phyloP scores from a whole-genome alignment of 1,140 invertebrate species.

The Drosophila ohnishii region DNA sequence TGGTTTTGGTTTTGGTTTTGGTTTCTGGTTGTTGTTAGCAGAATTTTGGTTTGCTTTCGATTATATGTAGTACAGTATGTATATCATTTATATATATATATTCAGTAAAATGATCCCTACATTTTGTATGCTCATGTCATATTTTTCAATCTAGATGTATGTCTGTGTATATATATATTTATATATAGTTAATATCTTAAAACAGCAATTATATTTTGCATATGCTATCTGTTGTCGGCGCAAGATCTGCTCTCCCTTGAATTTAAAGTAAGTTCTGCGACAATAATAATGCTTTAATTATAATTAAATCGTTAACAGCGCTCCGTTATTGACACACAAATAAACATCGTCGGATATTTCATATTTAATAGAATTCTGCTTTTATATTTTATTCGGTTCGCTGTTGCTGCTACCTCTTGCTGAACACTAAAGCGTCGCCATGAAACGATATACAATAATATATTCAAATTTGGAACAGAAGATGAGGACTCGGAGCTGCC shows the following conservation, averaged over 20 bases:
- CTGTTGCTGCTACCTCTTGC: constrained; percentile 44
- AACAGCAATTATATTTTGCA: constrained; percentile 62
- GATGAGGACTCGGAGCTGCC: constrained; percentile 58
- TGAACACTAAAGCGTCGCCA: constrained; percentile 74
- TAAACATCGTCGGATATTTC: constrained; percentile 60
- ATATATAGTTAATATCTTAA: constrained; percentile 71
- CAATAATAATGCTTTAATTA: constrained; percentile 64
- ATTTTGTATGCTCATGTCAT: constrained; percentile 81
- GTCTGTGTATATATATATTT: constrained; percentile 64
- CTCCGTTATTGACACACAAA: constrained; percentile 68
- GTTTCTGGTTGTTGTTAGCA: constrained; percentile 51
- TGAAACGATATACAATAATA: constrained; percentile 48
- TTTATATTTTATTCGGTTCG: constrained; percentile 16
- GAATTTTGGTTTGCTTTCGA: constrained; percentile 56
- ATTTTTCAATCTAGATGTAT: constrained; percentile 72
- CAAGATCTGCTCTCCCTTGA: constrained; percentile 46
- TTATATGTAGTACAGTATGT: constrained; percentile 67
- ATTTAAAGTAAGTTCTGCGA: constrained; percentile 81
- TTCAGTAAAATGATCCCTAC: constrained; percentile 82
- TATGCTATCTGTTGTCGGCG: constrained; percentile 36
- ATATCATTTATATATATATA: constrained; percentile 52
- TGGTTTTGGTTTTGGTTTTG: constrained; percentile 38
- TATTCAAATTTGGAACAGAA: constrained; percentile 60
- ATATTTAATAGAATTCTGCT: constrained; percentile 51
- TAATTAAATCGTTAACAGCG: constrained; percentile 61